Conservation (phyloP, 2,888 invertebrate genomes). For the Steinernema carpocapsae region DNA sequence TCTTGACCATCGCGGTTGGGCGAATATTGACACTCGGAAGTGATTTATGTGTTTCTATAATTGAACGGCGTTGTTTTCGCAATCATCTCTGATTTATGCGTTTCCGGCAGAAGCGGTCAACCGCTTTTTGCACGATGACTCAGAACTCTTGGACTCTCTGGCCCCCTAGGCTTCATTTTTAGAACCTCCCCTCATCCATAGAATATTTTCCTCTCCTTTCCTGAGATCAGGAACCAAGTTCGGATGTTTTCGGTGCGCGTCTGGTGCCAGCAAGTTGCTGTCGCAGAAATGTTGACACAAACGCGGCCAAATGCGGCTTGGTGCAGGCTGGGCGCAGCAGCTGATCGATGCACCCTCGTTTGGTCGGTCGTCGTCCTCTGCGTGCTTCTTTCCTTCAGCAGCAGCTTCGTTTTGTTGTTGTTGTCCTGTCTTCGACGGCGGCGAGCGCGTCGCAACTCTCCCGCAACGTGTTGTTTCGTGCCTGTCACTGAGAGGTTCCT, state of each 20-base stretch:
- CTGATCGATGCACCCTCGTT: constrained; percentile 8
- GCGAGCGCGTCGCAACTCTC: background rate
- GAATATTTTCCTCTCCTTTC: background rate
- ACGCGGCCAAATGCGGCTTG: background rate
- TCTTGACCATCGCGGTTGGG: too few relatives aligned
- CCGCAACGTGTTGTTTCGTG: constrained; percentile 25
- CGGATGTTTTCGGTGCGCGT: too few relatives aligned
- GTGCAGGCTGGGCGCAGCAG: background rate
- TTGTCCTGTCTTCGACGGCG: constrained; percentile 20
- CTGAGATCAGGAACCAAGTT: too few relatives aligned
- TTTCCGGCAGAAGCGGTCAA: constrained; percentile 19
- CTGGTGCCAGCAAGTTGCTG: background rate
- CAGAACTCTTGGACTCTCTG: too few relatives aligned
- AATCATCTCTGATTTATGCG: background rate
- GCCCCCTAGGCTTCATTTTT: too few relatives aligned
- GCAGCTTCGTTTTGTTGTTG: constrained; percentile 6
- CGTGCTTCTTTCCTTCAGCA: background rate
- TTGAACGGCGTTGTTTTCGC: background rate
- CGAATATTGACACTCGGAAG: too few relatives aligned
- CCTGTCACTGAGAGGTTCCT: background rate
- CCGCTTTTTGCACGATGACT: background rate
- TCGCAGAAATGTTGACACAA: constrained; percentile 18
- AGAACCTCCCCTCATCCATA: background rate
- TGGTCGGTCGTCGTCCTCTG: background rate
- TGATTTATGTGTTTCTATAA: constrained; percentile 1